Evolutionary conservation across 2,888 invertebrate genomes (phyloP), one percentile per base, ranked within the genome.

Genomic region (Hetaerina titia): DNA sequence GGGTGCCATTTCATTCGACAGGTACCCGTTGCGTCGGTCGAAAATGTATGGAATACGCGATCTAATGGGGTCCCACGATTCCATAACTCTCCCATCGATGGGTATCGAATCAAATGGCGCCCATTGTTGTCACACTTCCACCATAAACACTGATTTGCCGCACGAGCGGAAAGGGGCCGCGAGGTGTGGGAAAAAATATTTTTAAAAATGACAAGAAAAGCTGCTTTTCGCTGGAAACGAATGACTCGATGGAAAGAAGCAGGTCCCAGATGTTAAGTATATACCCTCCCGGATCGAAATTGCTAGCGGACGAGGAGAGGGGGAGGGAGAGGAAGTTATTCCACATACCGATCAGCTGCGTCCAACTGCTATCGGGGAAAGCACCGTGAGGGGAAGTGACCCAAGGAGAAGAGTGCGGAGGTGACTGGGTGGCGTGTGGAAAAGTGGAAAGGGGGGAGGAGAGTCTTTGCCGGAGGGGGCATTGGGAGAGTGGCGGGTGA

Each of bases 141-240:
- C 81, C 81, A 15, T 81, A 81, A 81, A 81, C 81, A 81, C 81
- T 81, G 81, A 81, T 81, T 31, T 31, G 81, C 81, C 11, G 81
- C 9, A 31, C 31, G 81, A 81, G 31, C 31, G 11, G 5, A 81
- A 81, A n/a, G 25, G 25, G 81, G 13, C 45, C 45, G 31, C 81
- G 22, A 81, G 81, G 81, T 81, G 31, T 31, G 81, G 45, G 45
- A 45, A 45, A 45, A 45, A 45, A 45, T 45, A 45, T 45, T 2
- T 45, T 2, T 2, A 81, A 31, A 81, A 81, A 81, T 81, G 81
- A 81, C 81, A 31, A 81, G 81, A 31, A 13, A 81, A 81, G 31
- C 81, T 31, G 15, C 81, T 13, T 31, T 31, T 25, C 81, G 8
- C 81, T 11, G 81, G 31, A 9, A 81, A 60, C 60, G 60, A 60